phyloP scores from a whole-genome alignment of 2,888 invertebrate species.

The Eupelmus urozonus region DNA sequence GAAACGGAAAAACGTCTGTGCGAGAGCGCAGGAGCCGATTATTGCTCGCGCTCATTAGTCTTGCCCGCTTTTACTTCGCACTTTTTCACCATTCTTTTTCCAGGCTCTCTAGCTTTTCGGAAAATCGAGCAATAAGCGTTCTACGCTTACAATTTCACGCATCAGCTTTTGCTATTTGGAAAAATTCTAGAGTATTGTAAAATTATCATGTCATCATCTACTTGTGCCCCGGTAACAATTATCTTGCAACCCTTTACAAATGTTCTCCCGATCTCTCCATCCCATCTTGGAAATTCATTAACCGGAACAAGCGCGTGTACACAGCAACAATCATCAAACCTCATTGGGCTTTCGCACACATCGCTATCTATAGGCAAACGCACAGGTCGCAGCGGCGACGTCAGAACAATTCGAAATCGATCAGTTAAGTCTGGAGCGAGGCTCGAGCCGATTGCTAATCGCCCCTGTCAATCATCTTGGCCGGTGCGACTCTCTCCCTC shows the following conservation, averaged over 20 bases:
- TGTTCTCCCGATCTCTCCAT: neutral
- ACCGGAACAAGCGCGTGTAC: slow-evolving; percentile 6
- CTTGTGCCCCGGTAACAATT: neutral
- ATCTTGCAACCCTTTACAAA: slow-evolving; percentile 18
- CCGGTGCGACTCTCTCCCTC: slow-evolving; percentile 3
- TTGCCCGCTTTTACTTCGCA: neutral
- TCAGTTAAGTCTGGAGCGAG: slow-evolving; percentile 30
- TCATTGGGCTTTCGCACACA: too few relatives aligned
- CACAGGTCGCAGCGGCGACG: neutral
- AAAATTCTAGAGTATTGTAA: too few relatives aligned
- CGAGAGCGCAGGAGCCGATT: slow-evolving; percentile 52
- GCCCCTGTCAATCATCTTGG: slow-evolving; percentile 69
- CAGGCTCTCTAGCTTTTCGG: too few relatives aligned
- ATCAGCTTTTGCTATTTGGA: too few relatives aligned
- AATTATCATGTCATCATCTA: too few relatives aligned
- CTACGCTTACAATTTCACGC: too few relatives aligned
- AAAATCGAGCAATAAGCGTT: too few relatives aligned
- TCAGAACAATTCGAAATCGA: slow-evolving; percentile 50
- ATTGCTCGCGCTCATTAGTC: slow-evolving; percentile 55
- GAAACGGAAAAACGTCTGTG: slow-evolving; percentile 50
- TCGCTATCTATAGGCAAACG: too few relatives aligned
- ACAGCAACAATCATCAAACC: slow-evolving; percentile 1
- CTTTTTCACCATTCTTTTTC: neutral
- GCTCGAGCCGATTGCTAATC: slow-evolving; percentile 66
- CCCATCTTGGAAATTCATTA: too few relatives aligned